A percentile compares a stretch with the other conserved stretches of the same genome.
phyloP scores from a whole-genome alignment of 2,888 invertebrate genomes.

The Gisinianus flammeolus region DNA sequence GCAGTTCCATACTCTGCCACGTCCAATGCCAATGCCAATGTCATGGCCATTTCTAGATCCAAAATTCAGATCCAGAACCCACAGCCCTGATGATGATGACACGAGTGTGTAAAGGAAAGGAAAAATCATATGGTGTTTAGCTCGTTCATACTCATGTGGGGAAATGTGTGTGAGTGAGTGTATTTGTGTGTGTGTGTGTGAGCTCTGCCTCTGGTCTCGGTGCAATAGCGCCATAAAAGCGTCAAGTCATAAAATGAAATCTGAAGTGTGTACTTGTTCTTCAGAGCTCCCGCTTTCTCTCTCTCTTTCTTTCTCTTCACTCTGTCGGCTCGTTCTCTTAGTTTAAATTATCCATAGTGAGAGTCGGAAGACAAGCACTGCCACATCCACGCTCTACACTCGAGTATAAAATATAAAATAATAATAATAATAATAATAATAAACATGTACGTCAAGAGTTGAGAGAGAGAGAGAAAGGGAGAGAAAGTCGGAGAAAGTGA shows the following conservation, averaged over 20 bases:
- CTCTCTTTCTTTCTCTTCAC: no score
- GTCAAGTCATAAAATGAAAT: slow-evolving; percentile 1
- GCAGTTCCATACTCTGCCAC: neutral
- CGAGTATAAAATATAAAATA: neutral
- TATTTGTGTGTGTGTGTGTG: neutral
- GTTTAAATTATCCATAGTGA: slow-evolving; percentile 8
- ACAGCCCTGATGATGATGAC: neutral
- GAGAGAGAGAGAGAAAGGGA: neutral
- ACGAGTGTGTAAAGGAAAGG: no score
- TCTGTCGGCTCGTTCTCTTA: no score
- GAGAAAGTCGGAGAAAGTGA: neutral
- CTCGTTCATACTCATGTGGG: no score
- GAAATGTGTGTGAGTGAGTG: neutral
- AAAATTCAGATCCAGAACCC: neutral
- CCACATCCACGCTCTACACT: neutral
- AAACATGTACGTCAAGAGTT: neutral
- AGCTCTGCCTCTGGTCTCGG: neutral
- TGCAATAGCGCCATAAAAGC: neutral
- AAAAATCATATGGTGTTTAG: no score
- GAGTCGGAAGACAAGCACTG: no score
- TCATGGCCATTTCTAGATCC: neutral
- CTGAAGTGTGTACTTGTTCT: slow-evolving; percentile 8
- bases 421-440: neutral
- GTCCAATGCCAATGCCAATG: neutral
- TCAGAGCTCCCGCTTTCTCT: neutral